Evolutionary conservation across 2,113 vertebrate genomes (phyloP), one percentile per base, ranked within the genome.

Genomic region (Takifugu bimaculatus): DNA sequence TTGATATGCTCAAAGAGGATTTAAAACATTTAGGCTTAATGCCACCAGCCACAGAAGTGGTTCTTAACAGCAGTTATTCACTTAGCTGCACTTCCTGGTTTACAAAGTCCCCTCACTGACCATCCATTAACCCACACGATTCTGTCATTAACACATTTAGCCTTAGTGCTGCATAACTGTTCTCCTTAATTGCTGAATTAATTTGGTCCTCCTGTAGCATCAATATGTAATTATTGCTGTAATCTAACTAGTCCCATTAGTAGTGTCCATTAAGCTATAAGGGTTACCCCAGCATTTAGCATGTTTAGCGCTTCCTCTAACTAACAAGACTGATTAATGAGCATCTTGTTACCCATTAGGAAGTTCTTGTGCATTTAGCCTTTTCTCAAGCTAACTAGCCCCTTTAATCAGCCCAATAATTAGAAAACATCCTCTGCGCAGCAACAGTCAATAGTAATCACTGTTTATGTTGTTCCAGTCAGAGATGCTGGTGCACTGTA

Each of bases 361-460:
- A 70, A 68, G 57, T 68, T 61, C 80, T 74, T 60, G 72, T 78
- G 75, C 78, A 78, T 87, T 87, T 84, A 87, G 74, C 82, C 77
- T 79, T 79, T 82, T 84, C 70, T 74, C 60, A 57, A 78, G 73
- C 80, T 89, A 90, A 87, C 91, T 88, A 85, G 89, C 81, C 86
- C 89, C 88, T 74, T 94, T 98, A 96, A 99, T 96, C 94, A 93
- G 92, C 88, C 93, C 93, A 93, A 94, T 98, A 98, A 97, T 95
- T 94, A 95, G 94, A 92, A 95, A 93, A 91, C 94, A 94, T 96
- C 94, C 93, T 93, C 91, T 93, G 90, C 88, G 94, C 93, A 94
- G 94, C 93, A 93, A 92, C 93, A 96, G 95, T 98, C 97, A 94
- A 99, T 98, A 98, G 93, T 93, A 94, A 98, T 97, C 95, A 96